Percentiles rank a stretch among this genome's conserved stretches.
phyloP scores from a whole-genome alignment of 2,797 vertebrate genomes.

The Poeciliopsis turneri region DNA sequence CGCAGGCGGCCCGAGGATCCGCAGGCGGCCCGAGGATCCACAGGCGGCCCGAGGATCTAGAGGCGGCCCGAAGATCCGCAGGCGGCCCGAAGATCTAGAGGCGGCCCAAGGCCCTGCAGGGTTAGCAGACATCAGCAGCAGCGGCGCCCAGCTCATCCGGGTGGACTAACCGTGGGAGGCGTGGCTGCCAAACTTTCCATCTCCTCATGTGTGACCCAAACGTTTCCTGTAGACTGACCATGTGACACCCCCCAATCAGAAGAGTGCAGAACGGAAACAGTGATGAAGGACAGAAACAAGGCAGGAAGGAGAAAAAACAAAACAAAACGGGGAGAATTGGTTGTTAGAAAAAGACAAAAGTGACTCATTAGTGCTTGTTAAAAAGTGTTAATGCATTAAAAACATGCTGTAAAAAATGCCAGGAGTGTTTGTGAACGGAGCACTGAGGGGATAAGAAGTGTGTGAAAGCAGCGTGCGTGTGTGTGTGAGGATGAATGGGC shows the following conservation, averaged over 20 bases:
- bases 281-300: slow-evolving; percentile 58
- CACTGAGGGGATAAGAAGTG: background rate
- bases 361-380: slow-evolving; percentile 42
- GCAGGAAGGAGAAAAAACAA: slow-evolving; percentile 74
- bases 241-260: slow-evolving; percentile 62
- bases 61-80: too few species aligned
- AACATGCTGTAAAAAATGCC: background rate
- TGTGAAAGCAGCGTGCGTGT: background rate
- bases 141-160: slow-evolving; percentile 33
- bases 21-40: too few species aligned
- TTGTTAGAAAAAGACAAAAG: slow-evolving; percentile 41
- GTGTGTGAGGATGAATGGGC: background rate
- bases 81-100: too few species aligned
- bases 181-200: slow-evolving; percentile 97
- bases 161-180: slow-evolving; percentile 94
- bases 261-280: slow-evolving; percentile 36
- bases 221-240: slow-evolving; percentile 96
- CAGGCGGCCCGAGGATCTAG: too few species aligned
- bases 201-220: slow-evolving; percentile 99
- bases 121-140: slow-evolving; percentile 64
- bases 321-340: slow-evolving; percentile 73
- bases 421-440: background rate
- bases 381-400: slow-evolving; percentile 26
- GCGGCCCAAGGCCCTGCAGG: background rate
- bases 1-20: too few species aligned